phyloP scores from a whole-genome alignment of 2,113 vertebrate genomes.

The Sula dactylatra region DNA sequence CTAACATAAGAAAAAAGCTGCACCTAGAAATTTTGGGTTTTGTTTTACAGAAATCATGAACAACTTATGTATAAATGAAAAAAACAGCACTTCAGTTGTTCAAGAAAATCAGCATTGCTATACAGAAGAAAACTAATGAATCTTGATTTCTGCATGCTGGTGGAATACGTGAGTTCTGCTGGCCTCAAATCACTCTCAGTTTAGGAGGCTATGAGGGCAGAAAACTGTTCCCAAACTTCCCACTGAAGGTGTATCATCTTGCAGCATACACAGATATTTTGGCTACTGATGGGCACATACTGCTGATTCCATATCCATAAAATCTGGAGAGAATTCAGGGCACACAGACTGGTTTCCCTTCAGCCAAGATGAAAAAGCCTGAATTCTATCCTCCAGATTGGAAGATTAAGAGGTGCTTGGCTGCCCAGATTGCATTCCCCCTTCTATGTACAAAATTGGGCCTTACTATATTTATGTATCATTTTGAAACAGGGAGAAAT shows the following conservation, averaged over 20 bases:
- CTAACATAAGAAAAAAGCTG: background rate
- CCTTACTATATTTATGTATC: background rate
- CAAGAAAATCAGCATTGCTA: background rate
- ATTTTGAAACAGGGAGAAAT: background rate
- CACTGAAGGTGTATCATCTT: background rate
- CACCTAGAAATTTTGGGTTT: background rate
- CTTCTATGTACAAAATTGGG: background rate
- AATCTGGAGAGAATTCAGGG: constrained; percentile 31
- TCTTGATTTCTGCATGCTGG: background rate
- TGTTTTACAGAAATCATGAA: background rate
- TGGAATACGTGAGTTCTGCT: background rate
- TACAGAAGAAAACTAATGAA: background rate
- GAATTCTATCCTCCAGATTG: constrained; percentile 4
- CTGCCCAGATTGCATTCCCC: constrained; percentile 32
- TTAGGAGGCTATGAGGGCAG: background rate
- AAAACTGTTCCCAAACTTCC: background rate
- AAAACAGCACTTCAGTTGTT: background rate
- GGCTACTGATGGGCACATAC: background rate
- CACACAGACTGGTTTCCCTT: background rate
- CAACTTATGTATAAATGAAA: background rate
- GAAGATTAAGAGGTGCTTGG: constrained; percentile 37
- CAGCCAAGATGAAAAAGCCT: constrained; percentile 9
- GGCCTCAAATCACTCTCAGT: background rate
- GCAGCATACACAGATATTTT: background rate
- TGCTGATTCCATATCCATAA: background rate